Percentiles rank a stretch among this genome's conserved stretches.
Evolutionary conservation across 2,113 vertebrate species (phyloP).

Genomic region (Sceloporus undulatus): DNA sequence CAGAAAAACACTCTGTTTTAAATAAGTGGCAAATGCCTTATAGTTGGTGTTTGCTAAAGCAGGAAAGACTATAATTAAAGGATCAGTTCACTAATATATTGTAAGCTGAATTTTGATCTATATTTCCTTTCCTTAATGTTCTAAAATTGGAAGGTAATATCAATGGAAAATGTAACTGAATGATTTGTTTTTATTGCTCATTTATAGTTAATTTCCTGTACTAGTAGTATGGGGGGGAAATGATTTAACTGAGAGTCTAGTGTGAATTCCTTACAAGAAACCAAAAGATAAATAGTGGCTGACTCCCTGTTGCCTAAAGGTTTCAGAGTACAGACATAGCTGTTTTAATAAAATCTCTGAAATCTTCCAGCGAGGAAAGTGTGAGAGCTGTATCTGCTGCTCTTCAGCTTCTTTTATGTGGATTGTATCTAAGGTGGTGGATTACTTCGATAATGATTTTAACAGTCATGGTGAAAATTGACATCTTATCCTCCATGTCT

Average conservation of each 20-base stretch:
- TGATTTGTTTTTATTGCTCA: constrained; percentile 78
- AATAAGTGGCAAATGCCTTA: constrained; percentile 55
- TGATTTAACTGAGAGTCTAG: constrained; percentile 69
- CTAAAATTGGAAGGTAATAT: constrained; percentile 73
- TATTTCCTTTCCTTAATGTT: constrained; percentile 69
- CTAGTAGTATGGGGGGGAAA: constrained; percentile 73
- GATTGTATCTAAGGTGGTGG: constrained; percentile 13
- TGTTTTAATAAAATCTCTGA: constrained; percentile 68
- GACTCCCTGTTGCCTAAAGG: constrained; percentile 67
- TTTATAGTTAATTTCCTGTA: constrained; percentile 80
- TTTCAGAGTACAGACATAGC: constrained; percentile 50
- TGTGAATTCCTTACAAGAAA: constrained; percentile 76
- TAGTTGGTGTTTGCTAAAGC: constrained; percentile 49
- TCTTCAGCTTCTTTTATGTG: constrained; percentile 52
- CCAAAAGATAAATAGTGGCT: constrained; percentile 69
- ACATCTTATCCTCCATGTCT: not conserved
- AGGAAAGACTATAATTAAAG: constrained; percentile 58
- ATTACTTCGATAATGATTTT: not conserved
- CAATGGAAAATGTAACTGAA: constrained; percentile 72
- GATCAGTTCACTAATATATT: constrained; percentile 60
- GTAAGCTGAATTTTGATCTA: constrained; percentile 61
- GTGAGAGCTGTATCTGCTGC: constrained; percentile 54
- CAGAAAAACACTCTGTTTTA: constrained; percentile 20
- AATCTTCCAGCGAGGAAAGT: constrained; percentile 59
- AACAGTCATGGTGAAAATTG: not conserved